Conservation (phyloP, 2,888 invertebrate species). For the Caenorhabditis drosophilae region DNA sequence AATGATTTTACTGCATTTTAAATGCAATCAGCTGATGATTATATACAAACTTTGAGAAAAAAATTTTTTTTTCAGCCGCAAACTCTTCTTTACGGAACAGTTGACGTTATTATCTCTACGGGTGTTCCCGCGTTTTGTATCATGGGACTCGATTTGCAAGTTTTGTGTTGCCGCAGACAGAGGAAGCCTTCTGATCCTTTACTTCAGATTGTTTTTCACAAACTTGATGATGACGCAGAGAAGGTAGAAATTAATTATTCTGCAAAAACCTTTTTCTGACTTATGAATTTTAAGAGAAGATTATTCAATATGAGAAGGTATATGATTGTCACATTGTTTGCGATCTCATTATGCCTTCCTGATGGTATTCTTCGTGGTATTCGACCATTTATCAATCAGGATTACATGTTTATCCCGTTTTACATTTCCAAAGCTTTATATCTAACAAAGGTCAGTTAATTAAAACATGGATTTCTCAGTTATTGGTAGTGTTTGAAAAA, state of each 20-base stretch:
- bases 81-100: conserved; percentile 29
- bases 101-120: conserved; percentile 52
- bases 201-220: conserved; percentile 62
- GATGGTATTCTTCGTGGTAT: conserved; percentile 51
- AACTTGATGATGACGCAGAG: conserved; percentile 53
- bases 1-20: too few species aligned
- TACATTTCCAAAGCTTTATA: conserved; percentile 34
- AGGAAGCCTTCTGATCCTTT: conserved; percentile 52
- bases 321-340: conserved; percentile 53
- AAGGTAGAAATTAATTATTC: conserved; percentile 39
- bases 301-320: conserved; percentile 50
- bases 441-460: conserved; percentile 35
- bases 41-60: background rate
- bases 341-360: conserved; percentile 49
- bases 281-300: conserved; percentile 28
- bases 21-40: too few species aligned
- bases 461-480: too few species aligned
- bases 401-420: conserved; percentile 21
- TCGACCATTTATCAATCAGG: conserved; percentile 17
- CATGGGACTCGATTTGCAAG: conserved; percentile 48
- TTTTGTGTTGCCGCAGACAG: conserved; percentile 52
- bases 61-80: conserved; percentile 21
- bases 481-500: too few species aligned
- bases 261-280: background rate
- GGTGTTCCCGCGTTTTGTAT: conserved; percentile 48